Evolutionary conservation across 2,113 vertebrate genomes (phyloP).

Genomic region (Scolopax mira): DNA sequence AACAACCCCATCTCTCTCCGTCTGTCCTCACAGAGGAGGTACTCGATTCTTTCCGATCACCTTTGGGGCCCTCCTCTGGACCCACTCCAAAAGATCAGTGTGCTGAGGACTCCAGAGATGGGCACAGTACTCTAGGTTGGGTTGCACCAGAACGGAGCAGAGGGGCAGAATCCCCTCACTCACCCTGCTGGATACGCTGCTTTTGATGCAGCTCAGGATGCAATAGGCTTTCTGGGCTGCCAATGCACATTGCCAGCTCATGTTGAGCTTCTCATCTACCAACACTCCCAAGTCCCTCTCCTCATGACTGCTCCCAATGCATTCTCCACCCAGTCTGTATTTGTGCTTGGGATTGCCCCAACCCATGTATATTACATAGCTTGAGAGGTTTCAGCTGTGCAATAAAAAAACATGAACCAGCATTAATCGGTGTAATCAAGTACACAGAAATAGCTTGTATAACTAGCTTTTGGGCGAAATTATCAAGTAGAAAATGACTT

Average conservation of each 20-base stretch:
- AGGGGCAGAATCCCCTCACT: background rate
- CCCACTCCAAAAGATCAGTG: background rate
- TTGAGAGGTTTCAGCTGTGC: background rate
- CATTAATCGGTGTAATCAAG: background rate
- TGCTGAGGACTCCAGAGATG: no score
- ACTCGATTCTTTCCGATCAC: background rate
- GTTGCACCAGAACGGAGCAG: no score
- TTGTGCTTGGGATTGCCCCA: background rate
- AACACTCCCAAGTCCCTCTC: background rate
- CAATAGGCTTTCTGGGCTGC: background rate
- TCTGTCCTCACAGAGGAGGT: background rate
- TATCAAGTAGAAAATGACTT: background rate
- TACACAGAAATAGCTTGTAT: background rate
- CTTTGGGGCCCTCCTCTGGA: background rate
- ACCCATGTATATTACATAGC: background rate
- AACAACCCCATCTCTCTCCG: background rate
- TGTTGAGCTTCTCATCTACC: background rate
- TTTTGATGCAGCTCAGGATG: background rate
- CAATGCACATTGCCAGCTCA: background rate
- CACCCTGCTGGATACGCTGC: background rate
- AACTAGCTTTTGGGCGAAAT: background rate
- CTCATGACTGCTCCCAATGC: background rate
- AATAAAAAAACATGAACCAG: background rate
- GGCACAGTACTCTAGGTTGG: no score
- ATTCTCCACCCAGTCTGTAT: background rate